phyloP scores from a whole-genome alignment of 2,888 invertebrate species.

The Athetis lepigone region DNA sequence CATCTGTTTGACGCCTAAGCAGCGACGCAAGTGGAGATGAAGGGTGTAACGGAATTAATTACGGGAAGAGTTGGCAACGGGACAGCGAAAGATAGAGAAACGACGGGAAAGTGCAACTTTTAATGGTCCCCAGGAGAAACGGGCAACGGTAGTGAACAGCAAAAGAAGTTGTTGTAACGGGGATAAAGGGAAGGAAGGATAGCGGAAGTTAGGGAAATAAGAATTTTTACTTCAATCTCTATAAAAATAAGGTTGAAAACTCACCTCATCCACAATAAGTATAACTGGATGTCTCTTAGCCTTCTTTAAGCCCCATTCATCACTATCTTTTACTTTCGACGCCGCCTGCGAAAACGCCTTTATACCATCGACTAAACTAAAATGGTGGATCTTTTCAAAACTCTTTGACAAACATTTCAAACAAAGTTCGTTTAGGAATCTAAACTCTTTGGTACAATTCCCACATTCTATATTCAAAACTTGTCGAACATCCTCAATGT shows the following conservation, averaged over 20 bases:
- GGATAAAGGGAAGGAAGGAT: too few species aligned
- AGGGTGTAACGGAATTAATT: too few species aligned
- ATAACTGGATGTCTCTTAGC: constrained; percentile 91
- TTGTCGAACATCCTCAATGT: constrained; percentile 73
- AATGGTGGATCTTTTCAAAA: constrained; percentile 80
- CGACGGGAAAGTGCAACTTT: too few species aligned
- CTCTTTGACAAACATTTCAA: constrained; percentile 79
- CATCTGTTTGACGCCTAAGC: too few species aligned
- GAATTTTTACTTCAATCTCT: neutral
- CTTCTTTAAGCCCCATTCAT: constrained; percentile 81
- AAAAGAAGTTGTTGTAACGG: too few species aligned
- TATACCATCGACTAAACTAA: constrained; percentile 82
- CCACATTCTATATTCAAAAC: constrained; percentile 70
- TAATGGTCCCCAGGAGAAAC: too few species aligned
- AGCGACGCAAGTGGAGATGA: too few species aligned
- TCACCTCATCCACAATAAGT: constrained; percentile 93
- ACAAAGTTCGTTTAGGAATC: constrained; percentile 76
- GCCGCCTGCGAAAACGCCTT: constrained; percentile 83
- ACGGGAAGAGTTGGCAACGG: too few species aligned
- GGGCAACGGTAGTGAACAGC: too few species aligned
- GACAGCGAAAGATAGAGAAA: too few species aligned
- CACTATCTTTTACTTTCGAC: constrained; percentile 77
- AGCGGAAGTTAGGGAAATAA: constrained; percentile 75
- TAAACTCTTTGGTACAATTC: constrained; percentile 76
- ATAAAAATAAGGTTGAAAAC: constrained; percentile 18